phyloP scores from a whole-genome alignment of 1,140 invertebrate species.

The Ceratoteleas bidentatus region DNA sequence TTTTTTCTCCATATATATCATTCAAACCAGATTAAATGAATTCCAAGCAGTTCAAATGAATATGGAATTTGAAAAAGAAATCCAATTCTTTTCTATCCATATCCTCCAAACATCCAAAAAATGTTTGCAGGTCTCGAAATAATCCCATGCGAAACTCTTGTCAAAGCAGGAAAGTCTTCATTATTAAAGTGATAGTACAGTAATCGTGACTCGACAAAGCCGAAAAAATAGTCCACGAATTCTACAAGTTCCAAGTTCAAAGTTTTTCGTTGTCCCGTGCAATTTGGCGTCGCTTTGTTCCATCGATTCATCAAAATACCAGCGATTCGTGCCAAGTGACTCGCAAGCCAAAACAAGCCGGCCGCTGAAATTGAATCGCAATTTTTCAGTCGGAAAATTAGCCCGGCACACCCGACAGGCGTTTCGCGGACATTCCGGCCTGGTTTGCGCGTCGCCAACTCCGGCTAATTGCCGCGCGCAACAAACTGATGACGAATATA shows the following conservation, averaged over 20 bases:
- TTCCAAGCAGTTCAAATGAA: no score
- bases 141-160: neutral
- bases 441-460: slow-evolving; percentile 39
- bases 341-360: slow-evolving; percentile 63
- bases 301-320: slow-evolving; percentile 65
- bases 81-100: no score
- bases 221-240: slow-evolving; percentile 35
- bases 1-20: no score
- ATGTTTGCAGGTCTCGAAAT: no score
- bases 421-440: slow-evolving; percentile 50
- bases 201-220: slow-evolving; percentile 13
- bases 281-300: slow-evolving; percentile 42
- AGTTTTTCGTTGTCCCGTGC: slow-evolving; percentile 36
- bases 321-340: slow-evolving; percentile 50
- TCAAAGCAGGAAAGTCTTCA: neutral
- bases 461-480: slow-evolving; percentile 43
- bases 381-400: slow-evolving; percentile 77
- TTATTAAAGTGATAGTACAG: neutral
- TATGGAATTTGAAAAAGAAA: no score
- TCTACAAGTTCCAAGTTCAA: no score
- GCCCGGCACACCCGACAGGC: slow-evolving; percentile 43
- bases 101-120: no score
- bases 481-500: slow-evolving; percentile 35
- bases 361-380: slow-evolving; percentile 67
- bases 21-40: no score